These are phyloP conservation scores for Pagetopsis macropterus DNA, from an alignment of 2,797 vertebrate genomes.

Conservation along the genomic window DNA sequence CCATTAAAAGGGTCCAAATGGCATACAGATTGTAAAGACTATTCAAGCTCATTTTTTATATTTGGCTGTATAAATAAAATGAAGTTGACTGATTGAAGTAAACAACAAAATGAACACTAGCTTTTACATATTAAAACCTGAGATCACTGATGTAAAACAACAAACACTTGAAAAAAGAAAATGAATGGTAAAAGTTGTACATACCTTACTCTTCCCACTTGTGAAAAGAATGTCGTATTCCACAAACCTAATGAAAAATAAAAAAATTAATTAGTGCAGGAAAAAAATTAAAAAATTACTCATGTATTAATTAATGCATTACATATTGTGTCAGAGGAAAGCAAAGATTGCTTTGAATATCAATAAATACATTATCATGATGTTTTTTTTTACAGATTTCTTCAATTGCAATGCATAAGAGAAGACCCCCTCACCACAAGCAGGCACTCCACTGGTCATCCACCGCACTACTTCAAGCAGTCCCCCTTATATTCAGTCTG, in stretches of 20 bases:
- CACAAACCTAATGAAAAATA: slow-evolving; percentile 50
- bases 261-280: background rate
- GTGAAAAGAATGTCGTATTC: slow-evolving; percentile 33
- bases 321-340: background rate
- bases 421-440: slow-evolving; percentile 61
- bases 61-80: background rate
- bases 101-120: background rate
- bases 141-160: background rate
- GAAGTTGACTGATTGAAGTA: background rate
- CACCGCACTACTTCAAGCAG: slow-evolving; percentile 49
- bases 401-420: background rate
- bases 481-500: slow-evolving; percentile 65
- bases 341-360: background rate
- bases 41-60: background rate
- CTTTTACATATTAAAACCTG: background rate
- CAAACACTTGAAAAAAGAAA: background rate
- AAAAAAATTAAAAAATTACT: slow-evolving; percentile 11
- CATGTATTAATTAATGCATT: background rate
- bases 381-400: background rate
- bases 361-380: background rate
- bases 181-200: slow-evolving; percentile 1
- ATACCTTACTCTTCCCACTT: slow-evolving; percentile 39
- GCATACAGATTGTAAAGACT: background rate
- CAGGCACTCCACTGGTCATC: slow-evolving; percentile 50
- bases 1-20: background rate